A percentile compares a stretch with the other conserved stretches of the same genome.
Conservation (phyloP, 2,888 invertebrate species). For the Clusia tigrina region DNA sequence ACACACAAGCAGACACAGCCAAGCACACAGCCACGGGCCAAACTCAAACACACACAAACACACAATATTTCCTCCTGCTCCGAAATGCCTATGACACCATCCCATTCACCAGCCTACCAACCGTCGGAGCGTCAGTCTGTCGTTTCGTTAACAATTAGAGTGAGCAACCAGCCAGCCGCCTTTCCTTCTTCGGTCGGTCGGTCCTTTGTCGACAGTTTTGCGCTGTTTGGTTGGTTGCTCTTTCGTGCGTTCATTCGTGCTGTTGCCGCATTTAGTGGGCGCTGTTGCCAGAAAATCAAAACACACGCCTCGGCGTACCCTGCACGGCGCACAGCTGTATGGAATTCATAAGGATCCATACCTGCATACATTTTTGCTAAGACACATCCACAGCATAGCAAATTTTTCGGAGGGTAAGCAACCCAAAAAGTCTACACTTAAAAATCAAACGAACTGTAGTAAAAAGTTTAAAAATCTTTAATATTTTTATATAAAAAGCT, state of each 20-base stretch:
- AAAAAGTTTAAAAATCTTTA: too few species aligned
- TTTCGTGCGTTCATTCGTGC: slow-evolving; percentile 48
- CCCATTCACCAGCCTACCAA: slow-evolving; percentile 32
- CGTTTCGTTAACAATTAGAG: slow-evolving; percentile 2
- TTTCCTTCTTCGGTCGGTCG: background rate
- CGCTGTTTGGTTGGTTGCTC: slow-evolving; percentile 52
- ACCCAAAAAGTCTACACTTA: too few species aligned
- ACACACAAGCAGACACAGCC: slow-evolving; percentile 13
- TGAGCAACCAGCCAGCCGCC: background rate
- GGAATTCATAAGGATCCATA: slow-evolving; percentile 51
- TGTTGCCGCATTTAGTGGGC: slow-evolving; percentile 30
- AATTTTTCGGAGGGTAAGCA: slow-evolving; percentile 5
- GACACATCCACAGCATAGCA: background rate
- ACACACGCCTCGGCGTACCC: slow-evolving; percentile 55
- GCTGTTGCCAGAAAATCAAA: slow-evolving; percentile 51
- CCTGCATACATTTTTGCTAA: background rate
- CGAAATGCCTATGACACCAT: slow-evolving; percentile 11
- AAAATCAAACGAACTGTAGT: too few species aligned
- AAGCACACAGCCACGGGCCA: slow-evolving; percentile 9
- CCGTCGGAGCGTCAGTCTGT: slow-evolving; percentile 32
- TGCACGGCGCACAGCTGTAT: slow-evolving; percentile 49
- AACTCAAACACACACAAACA: slow-evolving; percentile 12
- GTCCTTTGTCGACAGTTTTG: slow-evolving; percentile 52
- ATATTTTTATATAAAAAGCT: too few species aligned
- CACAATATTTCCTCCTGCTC: slow-evolving; percentile 16